phyloP scores from a whole-genome alignment of 2,888 invertebrate species.

The Ophonus ardosiacus region DNA sequence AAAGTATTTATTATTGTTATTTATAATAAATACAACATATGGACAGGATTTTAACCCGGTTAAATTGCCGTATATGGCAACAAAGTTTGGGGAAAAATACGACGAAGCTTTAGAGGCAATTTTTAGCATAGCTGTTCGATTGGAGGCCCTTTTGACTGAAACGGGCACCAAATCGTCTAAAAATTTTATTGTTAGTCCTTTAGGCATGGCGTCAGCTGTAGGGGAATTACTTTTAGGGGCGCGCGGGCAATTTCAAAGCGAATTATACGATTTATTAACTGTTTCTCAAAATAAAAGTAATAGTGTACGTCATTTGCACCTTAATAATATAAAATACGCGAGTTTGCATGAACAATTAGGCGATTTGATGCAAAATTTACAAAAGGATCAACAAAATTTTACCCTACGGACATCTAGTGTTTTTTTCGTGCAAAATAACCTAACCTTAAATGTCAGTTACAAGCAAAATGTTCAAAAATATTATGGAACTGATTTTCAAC shows the following conservation, averaged over 20 bases:
- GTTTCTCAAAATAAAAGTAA: slow-evolving; percentile 66
- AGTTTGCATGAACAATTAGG: slow-evolving; percentile 72
- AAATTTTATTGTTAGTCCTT: slow-evolving; percentile 74
- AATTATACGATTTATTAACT: slow-evolving; percentile 71
- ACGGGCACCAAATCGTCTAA: slow-evolving; percentile 65
- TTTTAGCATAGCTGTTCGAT: slow-evolving; percentile 72
- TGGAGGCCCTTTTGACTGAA: slow-evolving; percentile 71
- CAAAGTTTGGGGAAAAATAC: slow-evolving; percentile 57
- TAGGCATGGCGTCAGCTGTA: slow-evolving; percentile 73
- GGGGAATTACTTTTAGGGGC: slow-evolving; percentile 74
- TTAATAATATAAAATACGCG: slow-evolving; percentile 68
- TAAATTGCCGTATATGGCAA: neutral
- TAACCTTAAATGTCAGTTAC: slow-evolving; percentile 70
- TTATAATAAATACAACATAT: neutral
- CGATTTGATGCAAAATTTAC: slow-evolving; percentile 70
- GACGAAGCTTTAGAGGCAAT: slow-evolving; percentile 72
- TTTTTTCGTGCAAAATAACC: slow-evolving; percentile 70
- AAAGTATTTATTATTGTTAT: neutral
- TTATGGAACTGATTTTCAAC: slow-evolving; percentile 70
- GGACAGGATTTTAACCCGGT: neutral
- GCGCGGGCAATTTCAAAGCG: slow-evolving; percentile 71
- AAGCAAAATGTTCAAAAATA: slow-evolving; percentile 67
- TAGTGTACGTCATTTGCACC: slow-evolving; percentile 65
- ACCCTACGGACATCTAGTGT: slow-evolving; percentile 71
- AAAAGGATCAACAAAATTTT: slow-evolving; percentile 67